phyloP scores from a whole-genome alignment of 2,888 invertebrate genomes.

The Campopleginae sp. region DNA sequence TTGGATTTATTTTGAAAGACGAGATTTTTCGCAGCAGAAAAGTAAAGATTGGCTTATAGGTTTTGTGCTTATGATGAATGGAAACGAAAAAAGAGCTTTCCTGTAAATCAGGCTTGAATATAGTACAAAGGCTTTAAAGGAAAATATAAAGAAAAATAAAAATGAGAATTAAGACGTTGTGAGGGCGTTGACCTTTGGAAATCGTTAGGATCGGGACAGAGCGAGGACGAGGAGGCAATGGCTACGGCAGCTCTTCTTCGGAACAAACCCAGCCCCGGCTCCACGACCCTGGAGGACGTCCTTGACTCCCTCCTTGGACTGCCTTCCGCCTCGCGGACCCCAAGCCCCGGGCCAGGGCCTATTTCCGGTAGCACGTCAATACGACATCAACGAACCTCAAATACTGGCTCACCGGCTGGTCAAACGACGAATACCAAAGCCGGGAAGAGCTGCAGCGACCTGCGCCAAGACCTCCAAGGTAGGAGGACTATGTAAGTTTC shows the following conservation, averaged over 20 bases:
- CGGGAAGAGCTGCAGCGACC: slow-evolving; percentile 83
- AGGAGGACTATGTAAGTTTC: slow-evolving; percentile 92
- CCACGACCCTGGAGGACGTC: slow-evolving; percentile 96
- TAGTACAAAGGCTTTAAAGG: slow-evolving; percentile 13
- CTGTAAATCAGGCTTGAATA: slow-evolving; percentile 21
- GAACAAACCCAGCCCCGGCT: slow-evolving; percentile 87
- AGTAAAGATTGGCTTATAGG: slow-evolving; percentile 23
- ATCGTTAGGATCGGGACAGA: slow-evolving; percentile 81
- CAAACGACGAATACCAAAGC: slow-evolving; percentile 77
- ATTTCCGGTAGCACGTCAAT: slow-evolving; percentile 77
- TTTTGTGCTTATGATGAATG: slow-evolving; percentile 44
- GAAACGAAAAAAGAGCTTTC: slow-evolving; percentile 27
- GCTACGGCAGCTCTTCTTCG: slow-evolving; percentile 82
- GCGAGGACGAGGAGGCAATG: slow-evolving; percentile 82
- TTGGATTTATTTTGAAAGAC: not conserved
- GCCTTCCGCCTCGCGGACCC: slow-evolving; percentile 91
- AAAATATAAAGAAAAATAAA: slow-evolving; percentile 31
- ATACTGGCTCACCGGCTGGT: slow-evolving; percentile 61
- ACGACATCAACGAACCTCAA: slow-evolving; percentile 78
- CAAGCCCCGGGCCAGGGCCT: slow-evolving; percentile 87
- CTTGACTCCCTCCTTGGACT: slow-evolving; percentile 96
- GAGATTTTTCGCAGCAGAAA: not conserved
- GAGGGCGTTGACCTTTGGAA: slow-evolving; percentile 69
- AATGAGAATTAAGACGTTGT: slow-evolving; percentile 57
- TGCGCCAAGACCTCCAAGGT: slow-evolving; percentile 86